Evolutionary conservation across 2,888 invertebrate species (phyloP).

Genomic region (Trachelus stipa): DNA sequence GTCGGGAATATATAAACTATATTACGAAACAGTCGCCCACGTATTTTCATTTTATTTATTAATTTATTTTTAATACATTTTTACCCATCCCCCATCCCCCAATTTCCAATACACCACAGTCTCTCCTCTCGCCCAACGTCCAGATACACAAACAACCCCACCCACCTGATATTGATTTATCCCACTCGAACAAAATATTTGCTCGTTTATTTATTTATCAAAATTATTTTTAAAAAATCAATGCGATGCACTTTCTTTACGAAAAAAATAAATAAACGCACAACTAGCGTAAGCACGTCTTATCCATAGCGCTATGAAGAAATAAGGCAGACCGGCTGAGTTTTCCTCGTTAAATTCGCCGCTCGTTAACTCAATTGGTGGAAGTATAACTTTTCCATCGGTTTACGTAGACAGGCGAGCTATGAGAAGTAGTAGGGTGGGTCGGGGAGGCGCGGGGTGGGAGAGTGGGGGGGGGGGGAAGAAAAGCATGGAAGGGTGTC

Average conservation of each 20-base stretch:
- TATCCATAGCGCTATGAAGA: background rate
- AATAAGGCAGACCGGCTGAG: background rate
- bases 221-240: background rate
- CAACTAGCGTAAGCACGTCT: background rate
- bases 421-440: constrained; percentile 14
- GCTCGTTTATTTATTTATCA: background rate
- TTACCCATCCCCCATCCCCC: background rate
- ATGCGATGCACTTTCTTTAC: background rate
- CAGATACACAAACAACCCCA: background rate
- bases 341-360: background rate
- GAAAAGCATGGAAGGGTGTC: constrained; percentile 32
- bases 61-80: background rate
- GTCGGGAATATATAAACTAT: background rate
- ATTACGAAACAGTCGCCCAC: background rate
- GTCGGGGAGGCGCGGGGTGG: constrained; percentile 11
- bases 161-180: background rate
- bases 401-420: constrained; percentile 4
- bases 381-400: background rate
- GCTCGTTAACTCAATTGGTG: background rate
- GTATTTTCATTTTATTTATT: background rate
- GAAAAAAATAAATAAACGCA: background rate
- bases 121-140: background rate
- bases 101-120: background rate
- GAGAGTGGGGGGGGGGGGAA: constrained; percentile 31
- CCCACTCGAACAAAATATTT: background rate